phyloP scores from a whole-genome alignment of 1,140 invertebrate species.

The Medauroidea extradentata region DNA sequence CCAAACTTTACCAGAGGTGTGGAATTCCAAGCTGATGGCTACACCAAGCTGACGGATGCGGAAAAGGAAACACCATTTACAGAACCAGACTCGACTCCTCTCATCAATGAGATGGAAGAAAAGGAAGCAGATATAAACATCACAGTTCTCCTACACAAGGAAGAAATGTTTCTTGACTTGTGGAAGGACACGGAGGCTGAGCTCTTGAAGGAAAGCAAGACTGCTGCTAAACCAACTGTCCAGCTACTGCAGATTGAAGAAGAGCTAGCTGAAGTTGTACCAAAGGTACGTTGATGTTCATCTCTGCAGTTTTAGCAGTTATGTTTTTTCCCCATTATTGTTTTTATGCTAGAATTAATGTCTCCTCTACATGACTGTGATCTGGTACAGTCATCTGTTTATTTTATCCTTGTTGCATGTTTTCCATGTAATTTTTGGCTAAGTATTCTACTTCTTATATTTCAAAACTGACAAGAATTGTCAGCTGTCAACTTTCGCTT shows the following conservation, averaged over 20 bases:
- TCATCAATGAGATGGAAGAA: conserved; percentile 10
- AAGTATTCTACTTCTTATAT: too few species aligned
- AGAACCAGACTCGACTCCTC: neutral
- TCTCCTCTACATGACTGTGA: too few species aligned
- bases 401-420: too few species aligned
- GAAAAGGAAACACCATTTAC: neutral
- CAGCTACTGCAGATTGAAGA: neutral
- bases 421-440: too few species aligned
- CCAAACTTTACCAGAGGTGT: conserved; percentile 59
- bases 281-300: too few species aligned
- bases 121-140: conserved; percentile 32
- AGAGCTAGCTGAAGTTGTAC: conserved; percentile 4
- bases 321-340: too few species aligned
- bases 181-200: conserved; percentile 13
- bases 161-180: conserved; percentile 25
- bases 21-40: conserved; percentile 49
- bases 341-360: too few species aligned
- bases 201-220: neutral
- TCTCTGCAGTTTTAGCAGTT: too few species aligned
- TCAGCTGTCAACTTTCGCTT: too few species aligned
- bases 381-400: too few species aligned
- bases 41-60: conserved; percentile 33
- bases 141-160: conserved; percentile 31
- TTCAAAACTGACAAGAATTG: too few species aligned
- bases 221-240: neutral